A percentile compares a stretch with the other conserved stretches of the same genome.
These are phyloP conservation scores for Lacerta agilis DNA, from an alignment of 2,797 vertebrate species.

Conservation along the genomic window DNA sequence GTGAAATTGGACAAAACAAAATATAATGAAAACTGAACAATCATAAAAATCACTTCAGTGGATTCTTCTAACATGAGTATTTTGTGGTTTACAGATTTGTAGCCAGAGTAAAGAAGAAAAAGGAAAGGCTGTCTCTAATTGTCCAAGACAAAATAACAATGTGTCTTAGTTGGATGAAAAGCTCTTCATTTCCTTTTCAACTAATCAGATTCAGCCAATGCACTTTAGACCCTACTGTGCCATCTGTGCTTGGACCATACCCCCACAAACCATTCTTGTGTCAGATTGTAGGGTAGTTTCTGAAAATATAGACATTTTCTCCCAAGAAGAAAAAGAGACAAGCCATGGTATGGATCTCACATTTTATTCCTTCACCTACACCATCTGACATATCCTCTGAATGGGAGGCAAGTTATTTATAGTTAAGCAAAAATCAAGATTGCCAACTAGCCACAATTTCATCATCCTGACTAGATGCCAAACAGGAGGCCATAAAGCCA, in stretches of 20 bases:
- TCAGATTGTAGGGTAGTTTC: background rate
- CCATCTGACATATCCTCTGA: background rate
- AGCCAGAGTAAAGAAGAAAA: background rate
- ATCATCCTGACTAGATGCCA: background rate
- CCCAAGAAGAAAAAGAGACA: background rate
- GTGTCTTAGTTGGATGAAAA: conserved; percentile 64
- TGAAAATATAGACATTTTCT: background rate
- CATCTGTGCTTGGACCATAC: conserved; percentile 12
- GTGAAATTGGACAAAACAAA: conserved; percentile 22
- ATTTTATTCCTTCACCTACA: background rate
- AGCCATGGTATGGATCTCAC: background rate
- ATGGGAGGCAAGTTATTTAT: background rate
- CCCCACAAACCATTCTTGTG: background rate
- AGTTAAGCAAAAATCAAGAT: background rate
- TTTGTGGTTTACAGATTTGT: conserved; percentile 64
- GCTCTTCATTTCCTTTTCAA: conserved; percentile 49
- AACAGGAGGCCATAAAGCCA: background rate
- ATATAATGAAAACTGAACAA: conserved; percentile 35
- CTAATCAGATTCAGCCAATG: background rate
- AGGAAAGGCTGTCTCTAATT: conserved; percentile 52
- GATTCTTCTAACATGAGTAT: conserved; percentile 64
- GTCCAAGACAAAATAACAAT: conserved; percentile 63
- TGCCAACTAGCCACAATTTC: background rate
- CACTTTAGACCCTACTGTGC: background rate
- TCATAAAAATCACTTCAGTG: conserved; percentile 45